phyloP scores from a whole-genome alignment of 2,113 vertebrate species.

The Sminthopsis crassicaudata region DNA sequence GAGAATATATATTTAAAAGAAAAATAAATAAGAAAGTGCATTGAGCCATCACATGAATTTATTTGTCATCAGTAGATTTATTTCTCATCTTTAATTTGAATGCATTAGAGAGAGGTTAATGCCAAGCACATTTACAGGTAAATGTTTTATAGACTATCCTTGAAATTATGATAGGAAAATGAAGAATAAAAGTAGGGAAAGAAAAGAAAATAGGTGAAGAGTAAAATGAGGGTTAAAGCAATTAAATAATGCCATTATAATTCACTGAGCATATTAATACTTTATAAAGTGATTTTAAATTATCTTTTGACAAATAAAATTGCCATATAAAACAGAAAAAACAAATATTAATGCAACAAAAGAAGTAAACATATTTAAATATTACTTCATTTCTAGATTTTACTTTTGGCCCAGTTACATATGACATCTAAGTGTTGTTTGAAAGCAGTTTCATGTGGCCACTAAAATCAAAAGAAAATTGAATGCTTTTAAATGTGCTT shows the following conservation, averaged over 20 bases:
- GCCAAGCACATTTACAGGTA: slow-evolving; percentile 37
- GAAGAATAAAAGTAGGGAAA: slow-evolving; percentile 8
- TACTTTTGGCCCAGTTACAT: background rate
- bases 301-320: background rate
- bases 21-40: background rate
- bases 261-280: slow-evolving; percentile 46
- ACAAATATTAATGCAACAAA: background rate
- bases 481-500: background rate
- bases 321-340: background rate
- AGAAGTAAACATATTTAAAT: background rate
- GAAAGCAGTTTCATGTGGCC: background rate
- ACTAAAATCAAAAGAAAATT: background rate
- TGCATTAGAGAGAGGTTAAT: background rate
- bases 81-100: slow-evolving; percentile 9
- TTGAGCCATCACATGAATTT: slow-evolving; percentile 6
- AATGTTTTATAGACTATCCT: slow-evolving; percentile 50
- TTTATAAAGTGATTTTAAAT: background rate
- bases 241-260: slow-evolving; percentile 43
- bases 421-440: background rate
- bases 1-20: background rate
- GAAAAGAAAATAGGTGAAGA: slow-evolving; percentile 20
- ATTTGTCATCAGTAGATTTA: background rate
- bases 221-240: background rate
- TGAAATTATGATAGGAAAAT: slow-evolving; percentile 35
- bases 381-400: background rate